Evolutionary conservation across 1,140 invertebrate species (phyloP).

Genomic region (Plectrocnemia conspersa): DNA sequence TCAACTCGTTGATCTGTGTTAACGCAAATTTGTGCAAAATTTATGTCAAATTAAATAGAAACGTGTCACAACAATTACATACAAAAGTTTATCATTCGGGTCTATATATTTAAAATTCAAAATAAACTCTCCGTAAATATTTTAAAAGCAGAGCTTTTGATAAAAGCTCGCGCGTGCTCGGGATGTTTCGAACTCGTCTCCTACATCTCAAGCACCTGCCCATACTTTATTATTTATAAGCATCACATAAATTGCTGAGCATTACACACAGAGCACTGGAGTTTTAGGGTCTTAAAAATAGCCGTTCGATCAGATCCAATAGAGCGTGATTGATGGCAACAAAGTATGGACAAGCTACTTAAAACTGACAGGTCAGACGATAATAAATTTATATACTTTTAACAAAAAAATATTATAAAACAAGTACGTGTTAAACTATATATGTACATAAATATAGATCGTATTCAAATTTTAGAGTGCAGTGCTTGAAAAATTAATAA

Average conservation of each 20-base stretch:
- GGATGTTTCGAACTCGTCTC: neutral
- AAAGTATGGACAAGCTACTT: neutral
- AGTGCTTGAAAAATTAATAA: too few species aligned
- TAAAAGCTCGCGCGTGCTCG: conserved; percentile 1
- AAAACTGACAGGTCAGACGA: neutral
- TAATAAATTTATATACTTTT: neutral
- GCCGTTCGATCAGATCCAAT: too few species aligned
- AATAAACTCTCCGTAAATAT: too few species aligned
- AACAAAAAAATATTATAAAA: neutral
- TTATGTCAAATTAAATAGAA: neutral
- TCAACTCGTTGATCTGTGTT: too few species aligned
- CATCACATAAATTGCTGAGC: conserved; percentile 10
- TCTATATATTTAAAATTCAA: too few species aligned
- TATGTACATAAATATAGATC: too few species aligned
- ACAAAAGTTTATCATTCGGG: too few species aligned
- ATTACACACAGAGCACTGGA: neutral
- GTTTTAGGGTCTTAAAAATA: neutral
- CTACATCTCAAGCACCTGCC: conserved; percentile 14
- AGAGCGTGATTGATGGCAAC: too few species aligned
- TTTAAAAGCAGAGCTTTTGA: conserved; percentile 9
- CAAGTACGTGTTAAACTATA: neutral
- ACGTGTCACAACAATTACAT: too few species aligned
- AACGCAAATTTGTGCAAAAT: neutral
- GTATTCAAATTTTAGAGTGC: too few species aligned
- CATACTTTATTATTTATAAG: conserved; percentile 16